Evolutionary conservation across 2,797 vertebrate species (phyloP).

Genomic region (Sebastiscus albofasciatus): DNA sequence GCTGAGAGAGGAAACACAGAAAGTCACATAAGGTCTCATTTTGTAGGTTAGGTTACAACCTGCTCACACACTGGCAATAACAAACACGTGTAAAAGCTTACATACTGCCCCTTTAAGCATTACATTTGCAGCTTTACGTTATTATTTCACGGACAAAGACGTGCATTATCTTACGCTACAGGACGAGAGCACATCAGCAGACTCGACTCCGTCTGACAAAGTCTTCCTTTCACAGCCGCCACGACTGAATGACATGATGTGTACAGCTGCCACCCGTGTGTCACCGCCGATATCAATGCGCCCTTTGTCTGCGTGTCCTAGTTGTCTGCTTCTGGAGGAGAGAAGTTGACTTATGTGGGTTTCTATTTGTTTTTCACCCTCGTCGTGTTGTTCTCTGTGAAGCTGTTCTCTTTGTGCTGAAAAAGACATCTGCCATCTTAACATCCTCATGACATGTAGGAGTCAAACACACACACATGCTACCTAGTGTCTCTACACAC

Average conservation of each 20-base stretch:
- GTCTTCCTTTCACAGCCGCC: constrained; percentile 59
- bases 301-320: constrained; percentile 65
- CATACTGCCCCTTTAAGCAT: too few species aligned
- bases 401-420: constrained; percentile 29
- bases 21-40: too few species aligned
- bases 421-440: constrained; percentile 19
- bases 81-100: too few species aligned
- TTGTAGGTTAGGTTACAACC: too few species aligned
- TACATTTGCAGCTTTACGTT: neutral
- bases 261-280: constrained; percentile 72
- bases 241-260: constrained; percentile 61
- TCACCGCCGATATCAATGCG: constrained; percentile 61
- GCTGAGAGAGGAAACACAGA: too few species aligned
- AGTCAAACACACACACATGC: neutral
- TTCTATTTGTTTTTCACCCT: constrained; percentile 52
- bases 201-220: constrained; percentile 50
- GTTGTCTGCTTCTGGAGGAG: constrained; percentile 45
- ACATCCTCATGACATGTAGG: constrained; percentile 1
- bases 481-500: neutral
- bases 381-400: constrained; percentile 33
- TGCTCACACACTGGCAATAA: too few species aligned
- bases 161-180: constrained; percentile 9
- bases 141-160: constrained; percentile 19
- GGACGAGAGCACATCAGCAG: constrained; percentile 41
- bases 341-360: constrained; percentile 60